Conservation (phyloP, 2,113 vertebrate genomes). For the Thunnus maccoyii region DNA sequence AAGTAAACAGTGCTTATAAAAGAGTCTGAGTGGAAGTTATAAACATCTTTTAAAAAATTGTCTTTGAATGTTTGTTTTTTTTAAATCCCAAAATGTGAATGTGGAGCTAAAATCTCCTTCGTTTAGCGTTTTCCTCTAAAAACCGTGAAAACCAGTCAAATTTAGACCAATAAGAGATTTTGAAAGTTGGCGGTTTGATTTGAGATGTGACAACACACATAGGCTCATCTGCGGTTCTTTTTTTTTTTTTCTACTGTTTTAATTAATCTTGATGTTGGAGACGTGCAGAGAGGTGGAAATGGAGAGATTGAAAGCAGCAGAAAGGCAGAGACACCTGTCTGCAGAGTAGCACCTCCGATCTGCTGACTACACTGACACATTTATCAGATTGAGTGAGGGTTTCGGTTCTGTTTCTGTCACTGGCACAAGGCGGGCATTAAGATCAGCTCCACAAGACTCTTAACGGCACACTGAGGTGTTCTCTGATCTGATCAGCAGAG, state of each 20-base stretch:
- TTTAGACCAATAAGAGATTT: too few species aligned
- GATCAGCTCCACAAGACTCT: too few species aligned
- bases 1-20: too few species aligned
- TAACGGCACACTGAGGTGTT: too few species aligned
- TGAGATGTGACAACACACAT: too few species aligned
- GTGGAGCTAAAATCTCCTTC: not conserved
- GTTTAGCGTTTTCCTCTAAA: not conserved
- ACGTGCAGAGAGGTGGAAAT: not conserved
- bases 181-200: too few species aligned
- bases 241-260: not conserved
- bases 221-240: not conserved
- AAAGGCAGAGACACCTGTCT: slow-evolving; percentile 12
- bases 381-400: not conserved
- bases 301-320: not conserved
- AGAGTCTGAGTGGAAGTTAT: too few species aligned
- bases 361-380: not conserved
- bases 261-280: not conserved
- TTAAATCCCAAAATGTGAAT: too few species aligned
- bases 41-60: too few species aligned
- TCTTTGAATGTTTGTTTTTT: too few species aligned
- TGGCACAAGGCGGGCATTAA: not conserved
- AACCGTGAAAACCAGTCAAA: too few species aligned
- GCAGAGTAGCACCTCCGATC: not conserved
- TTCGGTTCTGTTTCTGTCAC: slow-evolving; percentile 44
- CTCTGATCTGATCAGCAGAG: too few species aligned